A percentile compares a stretch with the other conserved stretches of the same genome.
Conservation (phyloP, 2,797 vertebrate species). For the Lates japonicus region DNA sequence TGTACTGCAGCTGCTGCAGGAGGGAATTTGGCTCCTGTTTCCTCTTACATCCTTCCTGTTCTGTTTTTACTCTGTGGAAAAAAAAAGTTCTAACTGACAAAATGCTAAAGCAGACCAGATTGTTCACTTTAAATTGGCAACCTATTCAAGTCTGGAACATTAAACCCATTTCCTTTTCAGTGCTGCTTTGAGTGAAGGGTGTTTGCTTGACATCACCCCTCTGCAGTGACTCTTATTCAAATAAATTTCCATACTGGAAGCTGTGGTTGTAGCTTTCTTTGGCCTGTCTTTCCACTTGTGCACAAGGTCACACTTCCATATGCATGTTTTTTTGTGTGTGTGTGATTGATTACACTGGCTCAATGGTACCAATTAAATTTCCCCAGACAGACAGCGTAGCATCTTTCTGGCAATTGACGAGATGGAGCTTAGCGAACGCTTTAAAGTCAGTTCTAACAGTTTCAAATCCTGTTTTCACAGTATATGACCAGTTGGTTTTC, state of each 20-base stretch:
- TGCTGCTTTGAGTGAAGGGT: constrained; percentile 37
- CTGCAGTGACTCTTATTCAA: constrained; percentile 52
- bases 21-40: constrained; percentile 29
- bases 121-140: constrained; percentile 25
- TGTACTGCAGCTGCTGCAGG: constrained; percentile 8
- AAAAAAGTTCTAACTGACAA: constrained; percentile 19
- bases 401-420: constrained; percentile 41
- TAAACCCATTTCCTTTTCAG: constrained; percentile 26
- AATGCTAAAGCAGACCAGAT: constrained; percentile 28
- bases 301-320: constrained; percentile 54
- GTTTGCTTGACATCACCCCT: constrained; percentile 30
- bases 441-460: constrained; percentile 58
- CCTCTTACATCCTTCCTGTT: constrained; percentile 22
- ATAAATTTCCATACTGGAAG: constrained; percentile 64
- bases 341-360: constrained; percentile 51
- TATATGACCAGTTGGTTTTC: constrained; percentile 46
- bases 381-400: constrained; percentile 36
- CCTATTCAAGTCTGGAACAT: constrained; percentile 1
- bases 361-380: constrained; percentile 61
- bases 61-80: constrained; percentile 12
- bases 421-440: constrained; percentile 43
- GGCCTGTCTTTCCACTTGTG: constrained; percentile 5
- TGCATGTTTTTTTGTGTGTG: constrained; percentile 10
- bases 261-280: constrained; percentile 16
- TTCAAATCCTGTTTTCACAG: constrained; percentile 34